These are phyloP conservation scores for Drymodes brunneopygia DNA, from an alignment of 2,113 vertebrate species.

Conservation along the genomic window DNA sequence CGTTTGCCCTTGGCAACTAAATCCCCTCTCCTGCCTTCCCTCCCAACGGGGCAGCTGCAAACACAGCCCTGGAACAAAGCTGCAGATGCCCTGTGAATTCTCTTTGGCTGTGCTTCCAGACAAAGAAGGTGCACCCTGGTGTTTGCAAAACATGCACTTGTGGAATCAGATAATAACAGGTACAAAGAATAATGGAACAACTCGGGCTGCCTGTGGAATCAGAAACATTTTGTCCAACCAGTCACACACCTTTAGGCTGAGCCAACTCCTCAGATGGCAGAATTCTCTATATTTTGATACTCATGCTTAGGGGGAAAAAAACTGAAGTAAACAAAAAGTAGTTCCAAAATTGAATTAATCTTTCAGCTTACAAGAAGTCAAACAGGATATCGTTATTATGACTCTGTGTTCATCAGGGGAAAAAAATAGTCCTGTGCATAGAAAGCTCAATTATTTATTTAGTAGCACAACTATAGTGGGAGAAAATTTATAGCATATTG, in stretches of 20 bases:
- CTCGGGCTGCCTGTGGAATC: neutral
- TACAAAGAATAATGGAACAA: neutral
- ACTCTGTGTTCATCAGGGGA: neutral
- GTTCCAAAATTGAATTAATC: neutral
- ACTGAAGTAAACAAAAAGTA: neutral
- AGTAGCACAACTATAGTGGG: neutral
- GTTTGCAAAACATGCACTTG: neutral
- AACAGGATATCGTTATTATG: neutral
- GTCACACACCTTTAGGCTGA: neutral
- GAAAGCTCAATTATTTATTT: neutral
- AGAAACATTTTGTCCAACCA: neutral
- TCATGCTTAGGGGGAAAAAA: rapidly evolving
- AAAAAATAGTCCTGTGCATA: neutral
- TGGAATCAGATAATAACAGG: neutral
- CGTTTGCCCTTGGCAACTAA: neutral
- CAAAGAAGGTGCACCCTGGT: neutral
- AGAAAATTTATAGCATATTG: constrained; percentile 24
- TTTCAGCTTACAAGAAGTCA: neutral
- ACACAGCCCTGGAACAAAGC: neutral
- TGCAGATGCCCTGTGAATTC: neutral
- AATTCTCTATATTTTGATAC: neutral
- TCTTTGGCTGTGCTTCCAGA: neutral
- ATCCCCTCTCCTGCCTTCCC: neutral
- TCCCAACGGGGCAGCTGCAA: neutral
- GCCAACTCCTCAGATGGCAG: neutral